Conservation (phyloP, 2,113 vertebrate genomes). For the Grammomys dolichurus region DNA sequence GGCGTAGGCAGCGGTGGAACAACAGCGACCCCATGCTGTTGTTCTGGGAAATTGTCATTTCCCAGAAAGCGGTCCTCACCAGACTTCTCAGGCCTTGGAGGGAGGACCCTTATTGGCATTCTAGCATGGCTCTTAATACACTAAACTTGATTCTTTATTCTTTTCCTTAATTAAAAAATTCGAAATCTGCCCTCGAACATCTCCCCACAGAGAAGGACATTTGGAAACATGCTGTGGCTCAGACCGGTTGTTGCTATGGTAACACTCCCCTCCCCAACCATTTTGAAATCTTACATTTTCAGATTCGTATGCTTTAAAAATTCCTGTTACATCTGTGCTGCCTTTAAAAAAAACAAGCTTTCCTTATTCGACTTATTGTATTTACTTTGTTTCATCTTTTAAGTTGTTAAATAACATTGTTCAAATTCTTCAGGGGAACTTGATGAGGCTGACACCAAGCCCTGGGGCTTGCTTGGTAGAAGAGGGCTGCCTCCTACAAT, state of each 20-base stretch:
- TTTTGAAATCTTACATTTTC: conserved; percentile 61
- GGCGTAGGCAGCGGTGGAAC: conserved; percentile 31
- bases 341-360: conserved; percentile 18
- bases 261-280: background rate
- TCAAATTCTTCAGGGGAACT: background rate
- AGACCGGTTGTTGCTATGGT: conserved; percentile 47
- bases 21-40: conserved; percentile 70
- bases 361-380: conserved; percentile 58
- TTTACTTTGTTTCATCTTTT: conserved; percentile 62
- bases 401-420: conserved; percentile 67
- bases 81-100: background rate
- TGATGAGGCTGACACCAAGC: no score
- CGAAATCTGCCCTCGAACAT: background rate
- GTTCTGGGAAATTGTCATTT: background rate
- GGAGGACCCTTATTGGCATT: background rate
- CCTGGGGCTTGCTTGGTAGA: background rate
- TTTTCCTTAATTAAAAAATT: conserved; percentile 8
- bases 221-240: background rate
- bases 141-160: background rate
- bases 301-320: conserved; percentile 42
- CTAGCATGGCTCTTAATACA: background rate
- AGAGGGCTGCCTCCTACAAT: background rate
- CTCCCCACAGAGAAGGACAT: background rate
- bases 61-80: background rate
- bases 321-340: conserved; percentile 21